Conservation (phyloP, 2,797 vertebrate genomes). For the Chlorospingus flavigularis region DNA sequence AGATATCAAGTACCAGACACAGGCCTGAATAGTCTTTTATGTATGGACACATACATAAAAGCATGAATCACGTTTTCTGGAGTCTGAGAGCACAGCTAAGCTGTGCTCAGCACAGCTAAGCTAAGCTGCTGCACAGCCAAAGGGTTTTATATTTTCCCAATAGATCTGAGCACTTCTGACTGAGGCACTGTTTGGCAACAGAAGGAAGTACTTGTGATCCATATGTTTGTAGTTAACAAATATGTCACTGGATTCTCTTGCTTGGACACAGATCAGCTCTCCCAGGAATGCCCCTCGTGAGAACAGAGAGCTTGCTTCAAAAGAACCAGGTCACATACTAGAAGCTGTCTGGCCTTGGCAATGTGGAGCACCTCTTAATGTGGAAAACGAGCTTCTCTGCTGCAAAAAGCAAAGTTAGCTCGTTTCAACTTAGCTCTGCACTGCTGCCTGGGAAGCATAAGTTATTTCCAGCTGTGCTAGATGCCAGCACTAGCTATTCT, state of each 20-base stretch:
- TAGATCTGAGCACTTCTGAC: background rate
- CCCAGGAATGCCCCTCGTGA: background rate
- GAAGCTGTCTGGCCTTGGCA: background rate
- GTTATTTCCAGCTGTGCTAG: conserved; percentile 10
- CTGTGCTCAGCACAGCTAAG: background rate
- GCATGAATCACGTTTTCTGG: background rate
- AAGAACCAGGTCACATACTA: background rate
- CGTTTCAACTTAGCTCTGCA: background rate
- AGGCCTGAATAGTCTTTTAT: background rate
- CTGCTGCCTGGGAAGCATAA: background rate
- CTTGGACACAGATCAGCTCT: background rate
- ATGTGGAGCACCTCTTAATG: background rate
- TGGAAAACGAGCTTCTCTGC: background rate
- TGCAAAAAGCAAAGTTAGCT: background rate
- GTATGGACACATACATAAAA: conserved; percentile 1
- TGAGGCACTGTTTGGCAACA: background rate
- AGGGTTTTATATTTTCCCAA: background rate
- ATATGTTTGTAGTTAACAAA: background rate
- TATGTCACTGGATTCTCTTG: background rate
- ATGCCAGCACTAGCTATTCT: background rate
- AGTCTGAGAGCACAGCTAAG: background rate
- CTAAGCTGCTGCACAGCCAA: background rate
- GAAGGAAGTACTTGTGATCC: conserved; percentile 9
- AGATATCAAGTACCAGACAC: background rate
- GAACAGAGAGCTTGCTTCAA: background rate